These are phyloP conservation scores for Coregonus sp. DNA, from an alignment of 2,797 vertebrate species.

Conservation along the genomic window DNA sequence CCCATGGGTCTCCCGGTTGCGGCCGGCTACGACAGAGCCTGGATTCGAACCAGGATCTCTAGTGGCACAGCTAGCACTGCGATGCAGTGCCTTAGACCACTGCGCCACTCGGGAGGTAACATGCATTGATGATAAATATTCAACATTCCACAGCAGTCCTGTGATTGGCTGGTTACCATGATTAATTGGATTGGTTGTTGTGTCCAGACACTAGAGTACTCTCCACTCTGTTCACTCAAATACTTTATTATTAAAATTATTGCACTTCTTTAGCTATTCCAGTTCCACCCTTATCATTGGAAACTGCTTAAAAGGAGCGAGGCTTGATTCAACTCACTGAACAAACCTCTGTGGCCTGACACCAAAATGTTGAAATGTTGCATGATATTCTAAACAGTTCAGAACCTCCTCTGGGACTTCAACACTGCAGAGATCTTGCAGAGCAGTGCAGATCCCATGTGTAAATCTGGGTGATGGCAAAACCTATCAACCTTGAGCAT, in stretches of 20 bases:
- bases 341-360: conserved; percentile 3
- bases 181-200: conserved; percentile 1
- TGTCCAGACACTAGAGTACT: conserved; percentile 53
- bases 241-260: background rate
- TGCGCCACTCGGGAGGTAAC: too few relatives aligned
- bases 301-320: background rate
- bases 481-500: background rate
- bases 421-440: conserved; percentile 18
- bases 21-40: too few relatives aligned
- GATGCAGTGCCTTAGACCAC: too few relatives aligned
- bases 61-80: too few relatives aligned
- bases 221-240: conserved; percentile 13
- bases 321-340: conserved; percentile 1
- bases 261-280: background rate
- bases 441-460: background rate
- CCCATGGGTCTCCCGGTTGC: too few relatives aligned
- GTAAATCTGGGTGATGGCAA: conserved; percentile 7
- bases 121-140: background rate
- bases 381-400: conserved; percentile 20
- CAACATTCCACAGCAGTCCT: background rate
- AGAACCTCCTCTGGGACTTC: background rate
- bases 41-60: too few relatives aligned
- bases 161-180: conserved; percentile 4
- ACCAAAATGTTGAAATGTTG: conserved; percentile 17
- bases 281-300: background rate